phyloP scores from a whole-genome alignment of 1,140 invertebrate species.

The Archegozetes longisetosus region DNA sequence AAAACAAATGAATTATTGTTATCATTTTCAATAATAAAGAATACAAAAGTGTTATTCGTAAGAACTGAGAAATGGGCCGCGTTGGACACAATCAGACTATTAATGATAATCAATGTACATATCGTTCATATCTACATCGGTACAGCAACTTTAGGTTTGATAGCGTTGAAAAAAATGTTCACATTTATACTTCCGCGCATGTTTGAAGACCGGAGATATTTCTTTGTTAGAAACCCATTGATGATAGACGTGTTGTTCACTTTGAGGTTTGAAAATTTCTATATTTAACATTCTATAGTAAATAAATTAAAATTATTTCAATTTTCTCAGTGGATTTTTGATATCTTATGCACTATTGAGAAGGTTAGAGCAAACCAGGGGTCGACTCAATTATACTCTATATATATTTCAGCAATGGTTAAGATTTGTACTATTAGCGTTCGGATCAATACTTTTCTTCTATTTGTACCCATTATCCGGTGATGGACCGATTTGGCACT shows the following conservation, averaged over 20 bases:
- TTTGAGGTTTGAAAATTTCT: background rate
- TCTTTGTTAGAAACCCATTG: background rate
- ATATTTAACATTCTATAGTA: background rate
- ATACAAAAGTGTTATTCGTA: background rate
- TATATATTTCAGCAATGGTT: background rate
- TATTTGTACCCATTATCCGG: background rate
- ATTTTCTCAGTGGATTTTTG: background rate
- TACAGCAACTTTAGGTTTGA: background rate
- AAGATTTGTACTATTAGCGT: background rate
- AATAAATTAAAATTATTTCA: background rate
- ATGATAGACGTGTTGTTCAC: background rate
- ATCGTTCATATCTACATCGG: background rate
- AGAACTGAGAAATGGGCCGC: background rate
- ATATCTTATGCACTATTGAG: background rate
- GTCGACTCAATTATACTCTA: background rate
- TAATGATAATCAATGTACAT: background rate
- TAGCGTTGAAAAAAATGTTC: background rate
- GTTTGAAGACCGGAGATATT: background rate
- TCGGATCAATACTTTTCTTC: background rate
- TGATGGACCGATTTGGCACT: background rate
- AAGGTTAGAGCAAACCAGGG: background rate
- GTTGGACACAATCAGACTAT: background rate
- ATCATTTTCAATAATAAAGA: background rate
- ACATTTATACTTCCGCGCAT: background rate
- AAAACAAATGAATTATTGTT: background rate